phyloP scores from a whole-genome alignment of 2,888 invertebrate species.

The Hypena proboscidalis region DNA sequence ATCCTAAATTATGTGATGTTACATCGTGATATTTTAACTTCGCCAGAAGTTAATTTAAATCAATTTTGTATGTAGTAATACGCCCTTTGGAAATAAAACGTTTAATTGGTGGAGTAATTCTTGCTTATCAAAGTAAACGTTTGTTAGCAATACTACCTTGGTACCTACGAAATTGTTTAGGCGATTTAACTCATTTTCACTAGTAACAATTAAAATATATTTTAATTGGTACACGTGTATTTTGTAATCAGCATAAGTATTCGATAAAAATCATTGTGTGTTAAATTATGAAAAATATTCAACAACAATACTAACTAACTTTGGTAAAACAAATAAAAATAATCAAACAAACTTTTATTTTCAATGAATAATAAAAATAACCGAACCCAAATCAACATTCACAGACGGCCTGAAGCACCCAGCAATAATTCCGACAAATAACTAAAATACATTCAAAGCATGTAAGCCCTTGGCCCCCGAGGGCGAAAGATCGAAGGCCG shows the following conservation, averaged over 20 bases:
- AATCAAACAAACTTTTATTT: no score
- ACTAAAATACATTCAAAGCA: constrained; percentile 61
- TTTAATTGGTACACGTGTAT: no score
- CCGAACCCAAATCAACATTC: constrained; percentile 25
- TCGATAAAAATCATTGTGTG: no score
- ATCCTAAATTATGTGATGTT: constrained; percentile 44
- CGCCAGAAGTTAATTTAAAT: constrained; percentile 35
- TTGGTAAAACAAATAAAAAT: no score
- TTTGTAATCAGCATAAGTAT: no score
- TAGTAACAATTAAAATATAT: no score
- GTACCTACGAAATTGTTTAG: no score
- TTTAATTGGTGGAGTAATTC: not conserved
- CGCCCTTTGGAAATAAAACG: not conserved
- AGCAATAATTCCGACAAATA: constrained; percentile 55
- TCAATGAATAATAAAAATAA: not conserved
- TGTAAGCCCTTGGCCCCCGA: constrained; percentile 60
- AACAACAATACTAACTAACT: no score
- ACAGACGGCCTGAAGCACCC: constrained; percentile 33
- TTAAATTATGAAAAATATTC: no score
- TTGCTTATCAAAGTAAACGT: no score
- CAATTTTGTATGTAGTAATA: constrained; percentile 24
- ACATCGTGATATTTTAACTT: constrained; percentile 45
- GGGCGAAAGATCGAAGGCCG: constrained; percentile 80
- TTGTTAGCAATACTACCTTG: no score
- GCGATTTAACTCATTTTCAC: no score